phyloP scores from a whole-genome alignment of 2,888 invertebrate genomes.

The Crepidodera aurea region DNA sequence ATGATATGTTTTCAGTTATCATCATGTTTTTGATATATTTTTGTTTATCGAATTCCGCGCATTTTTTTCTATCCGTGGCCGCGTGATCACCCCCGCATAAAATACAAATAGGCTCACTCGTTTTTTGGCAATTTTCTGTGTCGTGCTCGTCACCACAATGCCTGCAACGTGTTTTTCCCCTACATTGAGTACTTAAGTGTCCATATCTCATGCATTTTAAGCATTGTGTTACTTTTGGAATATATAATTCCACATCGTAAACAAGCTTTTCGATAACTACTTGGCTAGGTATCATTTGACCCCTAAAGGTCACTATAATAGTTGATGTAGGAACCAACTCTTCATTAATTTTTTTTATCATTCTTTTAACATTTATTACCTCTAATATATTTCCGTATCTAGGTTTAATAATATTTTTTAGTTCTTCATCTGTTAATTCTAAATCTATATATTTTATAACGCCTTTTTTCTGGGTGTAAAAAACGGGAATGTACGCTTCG shows the following conservation, averaged over 20 bases:
- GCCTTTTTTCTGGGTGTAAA: conserved; percentile 1
- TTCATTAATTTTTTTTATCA: background rate
- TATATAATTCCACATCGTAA: conserved; percentile 1
- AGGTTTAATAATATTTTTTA: background rate
- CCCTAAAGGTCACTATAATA: background rate
- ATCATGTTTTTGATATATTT: background rate
- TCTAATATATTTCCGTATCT: background rate
- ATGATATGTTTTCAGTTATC: conserved; percentile 5
- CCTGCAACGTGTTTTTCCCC: background rate
- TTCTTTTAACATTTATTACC: background rate
- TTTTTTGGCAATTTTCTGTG: background rate
- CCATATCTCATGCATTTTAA: background rate
- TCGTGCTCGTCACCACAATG: background rate
- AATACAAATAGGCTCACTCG: background rate
- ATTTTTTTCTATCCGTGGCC: too few species aligned
- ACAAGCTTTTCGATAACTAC: background rate
- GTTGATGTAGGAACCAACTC: background rate
- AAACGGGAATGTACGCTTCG: background rate
- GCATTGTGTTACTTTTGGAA: background rate
- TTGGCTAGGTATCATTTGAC: background rate
- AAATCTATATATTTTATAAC: background rate
- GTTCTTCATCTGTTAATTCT: background rate
- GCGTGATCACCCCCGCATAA: background rate
- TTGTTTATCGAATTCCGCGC: background rate
- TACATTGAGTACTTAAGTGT: background rate